phyloP scores from a whole-genome alignment of 2,797 vertebrate genomes.

The Leptoclinus maculatus region DNA sequence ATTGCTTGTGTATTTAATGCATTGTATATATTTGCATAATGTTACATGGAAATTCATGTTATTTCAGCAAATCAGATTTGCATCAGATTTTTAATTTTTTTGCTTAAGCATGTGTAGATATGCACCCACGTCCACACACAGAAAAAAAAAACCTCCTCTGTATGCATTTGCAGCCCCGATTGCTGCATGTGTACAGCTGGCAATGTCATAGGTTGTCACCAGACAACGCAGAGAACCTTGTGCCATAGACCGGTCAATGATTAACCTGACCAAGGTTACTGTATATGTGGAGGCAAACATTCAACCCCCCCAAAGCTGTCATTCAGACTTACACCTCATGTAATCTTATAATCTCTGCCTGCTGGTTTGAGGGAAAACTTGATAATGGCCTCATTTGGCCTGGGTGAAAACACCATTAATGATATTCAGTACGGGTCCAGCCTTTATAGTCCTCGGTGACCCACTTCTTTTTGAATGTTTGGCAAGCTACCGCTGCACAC shows the following conservation, averaged over 20 bases:
- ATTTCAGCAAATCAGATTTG: not conserved
- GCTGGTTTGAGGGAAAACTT: slow-evolving; percentile 42
- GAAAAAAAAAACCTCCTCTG: not conserved
- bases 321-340: slow-evolving; percentile 31
- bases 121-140: not conserved
- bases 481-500: not conserved
- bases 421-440: slow-evolving; percentile 31
- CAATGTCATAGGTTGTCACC: slow-evolving; percentile 33
- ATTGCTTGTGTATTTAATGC: not conserved
- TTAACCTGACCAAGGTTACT: slow-evolving; percentile 72
- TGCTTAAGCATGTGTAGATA: not conserved
- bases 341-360: slow-evolving; percentile 41
- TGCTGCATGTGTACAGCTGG: slow-evolving; percentile 2
- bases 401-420: slow-evolving; percentile 37
- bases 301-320: slow-evolving; percentile 36
- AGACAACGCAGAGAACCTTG: slow-evolving; percentile 63
- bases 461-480: slow-evolving; percentile 35
- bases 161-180: not conserved
- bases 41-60: not conserved
- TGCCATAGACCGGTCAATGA: slow-evolving; percentile 65
- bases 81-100: not conserved
- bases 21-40: not conserved
- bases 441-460: slow-evolving; percentile 6
- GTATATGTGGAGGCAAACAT: slow-evolving; percentile 70
- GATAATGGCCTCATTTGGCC: slow-evolving; percentile 46